Conservation (phyloP, 1,140 invertebrate species). For the Drosophila takahashii region DNA sequence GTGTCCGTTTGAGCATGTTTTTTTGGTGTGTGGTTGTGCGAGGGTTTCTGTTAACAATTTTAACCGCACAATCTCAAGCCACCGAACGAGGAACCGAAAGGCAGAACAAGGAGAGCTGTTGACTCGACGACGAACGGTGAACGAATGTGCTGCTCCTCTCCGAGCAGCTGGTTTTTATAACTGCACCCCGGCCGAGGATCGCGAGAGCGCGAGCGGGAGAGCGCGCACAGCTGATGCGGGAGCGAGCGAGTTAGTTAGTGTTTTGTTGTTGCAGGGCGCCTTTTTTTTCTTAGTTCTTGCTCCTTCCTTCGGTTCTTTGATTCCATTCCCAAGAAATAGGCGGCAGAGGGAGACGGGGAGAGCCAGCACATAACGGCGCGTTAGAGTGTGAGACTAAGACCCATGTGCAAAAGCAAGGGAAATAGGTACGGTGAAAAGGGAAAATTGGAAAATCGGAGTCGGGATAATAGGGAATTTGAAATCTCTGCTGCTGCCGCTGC, state of each 20-base stretch:
- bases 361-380: slow-evolving; percentile 12
- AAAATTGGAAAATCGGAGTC: slow-evolving; percentile 25
- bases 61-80: slow-evolving; percentile 35
- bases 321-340: slow-evolving; percentile 18
- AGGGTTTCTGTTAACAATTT: slow-evolving; percentile 43
- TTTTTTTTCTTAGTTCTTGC: slow-evolving; percentile 26
- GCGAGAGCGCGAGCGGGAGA: slow-evolving; percentile 30
- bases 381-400: neutral
- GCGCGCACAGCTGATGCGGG: slow-evolving; percentile 41
- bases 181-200: slow-evolving; percentile 35
- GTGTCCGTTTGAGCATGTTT: slow-evolving; percentile 73
- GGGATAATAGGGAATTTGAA: slow-evolving; percentile 4
- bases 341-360: slow-evolving; percentile 19
- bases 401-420: slow-evolving; percentile 3
- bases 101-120: slow-evolving; percentile 58
- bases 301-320: slow-evolving; percentile 1
- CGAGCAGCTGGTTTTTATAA: slow-evolving; percentile 67
- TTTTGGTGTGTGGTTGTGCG: slow-evolving; percentile 39
- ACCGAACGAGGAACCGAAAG: slow-evolving; percentile 31
- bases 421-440: neutral
- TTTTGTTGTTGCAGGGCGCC: slow-evolving; percentile 25
- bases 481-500: slow-evolving; percentile 12
- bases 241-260: slow-evolving; percentile 32
- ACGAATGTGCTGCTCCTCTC: slow-evolving; percentile 47
- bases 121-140: slow-evolving; percentile 56